These are phyloP conservation scores for Uromys caudimaculatus DNA, from an alignment of 2,797 vertebrate genomes.

Conservation along the genomic window DNA sequence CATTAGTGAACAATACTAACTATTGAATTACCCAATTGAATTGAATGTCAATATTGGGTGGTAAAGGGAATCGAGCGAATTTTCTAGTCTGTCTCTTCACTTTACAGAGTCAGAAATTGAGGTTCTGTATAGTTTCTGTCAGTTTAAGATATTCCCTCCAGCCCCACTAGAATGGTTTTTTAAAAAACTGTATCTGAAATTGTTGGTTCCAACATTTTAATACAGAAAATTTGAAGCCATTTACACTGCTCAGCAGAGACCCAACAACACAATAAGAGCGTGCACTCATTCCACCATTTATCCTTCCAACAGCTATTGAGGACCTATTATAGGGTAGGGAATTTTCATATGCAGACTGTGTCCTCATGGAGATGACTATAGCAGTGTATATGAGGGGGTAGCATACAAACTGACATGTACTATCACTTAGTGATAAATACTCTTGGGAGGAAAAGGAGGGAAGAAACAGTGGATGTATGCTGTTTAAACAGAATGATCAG, in stretches of 20 bases:
- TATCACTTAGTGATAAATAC: background rate
- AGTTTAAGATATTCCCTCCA: background rate
- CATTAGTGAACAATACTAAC: background rate
- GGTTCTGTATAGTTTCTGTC: background rate
- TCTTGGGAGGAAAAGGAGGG: background rate
- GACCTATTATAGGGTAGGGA: background rate
- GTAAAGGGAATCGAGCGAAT: background rate
- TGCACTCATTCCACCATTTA: background rate
- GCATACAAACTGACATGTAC: background rate
- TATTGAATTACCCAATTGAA: background rate
- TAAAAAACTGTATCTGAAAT: background rate
- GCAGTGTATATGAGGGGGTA: background rate
- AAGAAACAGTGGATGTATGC: background rate
- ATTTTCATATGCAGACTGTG: background rate
- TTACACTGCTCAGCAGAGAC: background rate
- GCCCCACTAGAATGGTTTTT: background rate
- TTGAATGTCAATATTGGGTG: constrained; percentile 3
- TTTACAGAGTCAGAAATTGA: constrained; percentile 29
- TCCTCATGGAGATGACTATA: background rate
- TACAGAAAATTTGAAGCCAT: background rate
- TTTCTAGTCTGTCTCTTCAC: background rate
- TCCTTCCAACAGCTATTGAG: background rate
- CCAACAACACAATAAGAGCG: background rate
- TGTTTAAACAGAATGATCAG: background rate
- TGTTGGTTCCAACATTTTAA: background rate